Percentiles rank a stretch among this genome's conserved stretches.
phyloP scores from a whole-genome alignment of 1,140 invertebrate species.

The Drosophila micromelanica region DNA sequence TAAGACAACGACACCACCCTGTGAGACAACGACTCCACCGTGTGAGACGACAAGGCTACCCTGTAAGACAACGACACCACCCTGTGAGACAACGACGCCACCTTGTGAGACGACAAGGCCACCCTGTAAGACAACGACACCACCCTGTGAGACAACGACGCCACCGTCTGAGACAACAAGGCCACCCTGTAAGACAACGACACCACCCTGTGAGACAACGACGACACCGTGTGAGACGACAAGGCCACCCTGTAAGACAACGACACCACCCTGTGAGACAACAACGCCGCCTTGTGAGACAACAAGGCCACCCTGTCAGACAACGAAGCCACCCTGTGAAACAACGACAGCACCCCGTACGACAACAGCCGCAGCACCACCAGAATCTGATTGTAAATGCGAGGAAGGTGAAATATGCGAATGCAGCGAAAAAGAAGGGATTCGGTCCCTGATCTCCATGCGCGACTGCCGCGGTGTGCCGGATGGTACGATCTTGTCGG shows the following conservation, averaged over 20 bases:
- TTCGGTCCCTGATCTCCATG: slow-evolving; percentile 6
- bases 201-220: slow-evolving; percentile 3
- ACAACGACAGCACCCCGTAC: slow-evolving; percentile 5
- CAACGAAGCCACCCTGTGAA: slow-evolving; percentile 10
- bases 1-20: slow-evolving; percentile 20
- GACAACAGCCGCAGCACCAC: slow-evolving; percentile 2
- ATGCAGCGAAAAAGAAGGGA: neutral
- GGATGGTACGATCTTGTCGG: slow-evolving; percentile 44
- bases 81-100: slow-evolving; percentile 11
- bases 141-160: slow-evolving; percentile 11
- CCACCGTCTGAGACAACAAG: slow-evolving; percentile 12
- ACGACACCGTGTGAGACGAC: no score
- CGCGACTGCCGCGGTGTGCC: slow-evolving; percentile 30
- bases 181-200: neutral
- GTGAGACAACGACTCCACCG: slow-evolving; percentile 1
- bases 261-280: slow-evolving; percentile 8
- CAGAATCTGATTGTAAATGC: neutral
- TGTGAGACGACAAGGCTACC: slow-evolving; percentile 8
- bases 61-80: neutral
- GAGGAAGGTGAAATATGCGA: neutral
- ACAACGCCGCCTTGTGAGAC: slow-evolving; percentile 12
- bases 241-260: slow-evolving; percentile 3
- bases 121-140: slow-evolving; percentile 7
- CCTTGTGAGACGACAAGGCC: slow-evolving; percentile 11
- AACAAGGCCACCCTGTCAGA: slow-evolving; percentile 2